Base-by-base conservation (phyloP, 1,140 invertebrate genomes). In the Hyposmocoma kahamanoa region DNA sequence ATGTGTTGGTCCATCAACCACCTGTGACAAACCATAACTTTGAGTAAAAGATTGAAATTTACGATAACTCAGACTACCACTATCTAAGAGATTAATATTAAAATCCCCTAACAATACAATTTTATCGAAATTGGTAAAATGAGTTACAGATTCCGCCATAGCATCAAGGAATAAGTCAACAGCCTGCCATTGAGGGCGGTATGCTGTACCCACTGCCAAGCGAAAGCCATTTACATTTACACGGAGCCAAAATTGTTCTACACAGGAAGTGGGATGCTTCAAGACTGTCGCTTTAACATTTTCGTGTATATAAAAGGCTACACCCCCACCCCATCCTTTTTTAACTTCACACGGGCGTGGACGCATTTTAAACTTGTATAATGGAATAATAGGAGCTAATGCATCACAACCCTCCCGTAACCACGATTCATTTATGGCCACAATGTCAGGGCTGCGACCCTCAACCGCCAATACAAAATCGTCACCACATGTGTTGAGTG, bases 351-450 rank as follows among this genome's bases (percentile, higher is more conserved):
- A 19, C 15, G 15, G 36, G 3, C 36, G 3, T 3, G 36, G 36
- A 2, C 3, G 3, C 17, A 19, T 39, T 8, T 6, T 39, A 19
- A 39, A 19, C 6, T n/a, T 18, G 13, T 39, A 39, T 10, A 8
- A 18, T 19, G 36, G 36, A 4, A 39, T 18, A 5, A 5, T n/a
- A 3, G 36, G 36, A 4, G 19, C 15, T 20, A 18, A 19, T 10
- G 15, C 36, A 15, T 39, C 36, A 6, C 19, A 20, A 3, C 36
- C 36, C 2, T 8, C 19, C 18, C 13, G 18, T 4, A 39, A 3
- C 36, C 36, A 39, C 20, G 36, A 19, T 19, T 39, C 36, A 19
- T 39, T 39, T 18, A 39, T 39, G 13, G 36, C 36, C 4, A 39
- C 2, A 5, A 39, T 39, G 13, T 39, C 36, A 6, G 36, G 36